Conservation (phyloP, 1,140 invertebrate species). For the Maniola jurtina region DNA sequence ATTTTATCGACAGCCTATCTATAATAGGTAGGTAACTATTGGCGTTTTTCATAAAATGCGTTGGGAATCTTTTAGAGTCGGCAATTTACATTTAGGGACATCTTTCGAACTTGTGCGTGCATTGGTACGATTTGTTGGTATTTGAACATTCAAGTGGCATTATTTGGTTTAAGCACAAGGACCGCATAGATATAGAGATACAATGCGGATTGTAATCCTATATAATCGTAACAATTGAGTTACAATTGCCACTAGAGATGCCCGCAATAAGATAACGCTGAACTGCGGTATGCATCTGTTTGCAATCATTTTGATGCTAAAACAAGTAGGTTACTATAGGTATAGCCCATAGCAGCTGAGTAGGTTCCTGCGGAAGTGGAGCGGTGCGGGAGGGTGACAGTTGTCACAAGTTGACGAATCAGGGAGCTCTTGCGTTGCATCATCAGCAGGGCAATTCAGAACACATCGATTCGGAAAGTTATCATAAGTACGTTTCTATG, state of each 20-base stretch:
- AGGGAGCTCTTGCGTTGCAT: too few relatives aligned
- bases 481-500: too few relatives aligned
- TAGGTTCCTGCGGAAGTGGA: too few relatives aligned
- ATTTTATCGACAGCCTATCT: too few relatives aligned
- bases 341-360: too few relatives aligned
- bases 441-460: too few relatives aligned
- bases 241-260: background rate
- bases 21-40: too few relatives aligned
- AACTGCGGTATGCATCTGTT: background rate
- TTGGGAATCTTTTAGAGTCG: too few relatives aligned
- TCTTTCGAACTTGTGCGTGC: background rate
- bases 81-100: background rate
- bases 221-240: background rate
- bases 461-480: too few relatives aligned
- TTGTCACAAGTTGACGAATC: too few relatives aligned
- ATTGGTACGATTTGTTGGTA: background rate
- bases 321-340: background rate
- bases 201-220: background rate
- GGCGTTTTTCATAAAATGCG: too few relatives aligned
- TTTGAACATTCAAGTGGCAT: constrained; percentile 2
- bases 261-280: background rate
- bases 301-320: background rate
- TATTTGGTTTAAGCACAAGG: background rate
- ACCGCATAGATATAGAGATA: background rate
- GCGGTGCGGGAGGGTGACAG: too few relatives aligned